These are phyloP conservation scores for Tenebrosternarchus preto DNA, from an alignment of 2,113 vertebrate genomes.

Conservation along the genomic window DNA sequence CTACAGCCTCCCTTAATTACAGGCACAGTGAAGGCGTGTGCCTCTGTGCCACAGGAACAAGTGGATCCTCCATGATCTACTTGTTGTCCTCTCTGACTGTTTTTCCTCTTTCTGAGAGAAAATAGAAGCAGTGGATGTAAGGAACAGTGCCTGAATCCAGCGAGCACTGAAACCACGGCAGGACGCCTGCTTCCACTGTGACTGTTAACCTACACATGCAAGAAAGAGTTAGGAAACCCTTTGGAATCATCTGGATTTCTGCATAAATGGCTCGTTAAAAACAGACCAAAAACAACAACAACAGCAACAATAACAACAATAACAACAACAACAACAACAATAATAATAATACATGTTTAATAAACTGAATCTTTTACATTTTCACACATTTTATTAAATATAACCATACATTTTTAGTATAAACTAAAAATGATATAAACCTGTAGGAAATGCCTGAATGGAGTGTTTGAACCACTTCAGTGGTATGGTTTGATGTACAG, in stretches of 20 bases:
- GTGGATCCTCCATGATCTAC: conserved; percentile 60
- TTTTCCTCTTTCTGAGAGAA: conserved; percentile 19
- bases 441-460: neutral
- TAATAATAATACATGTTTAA: too few relatives aligned
- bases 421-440: too few relatives aligned
- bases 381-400: too few relatives aligned
- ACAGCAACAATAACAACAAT: too few relatives aligned
- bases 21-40: conserved; percentile 53
- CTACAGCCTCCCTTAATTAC: conserved; percentile 62
- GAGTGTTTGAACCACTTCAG: neutral
- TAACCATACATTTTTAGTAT: too few relatives aligned
- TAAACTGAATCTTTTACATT: too few relatives aligned
- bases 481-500: neutral
- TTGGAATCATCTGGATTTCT: neutral
- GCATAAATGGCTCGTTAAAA: too few relatives aligned
- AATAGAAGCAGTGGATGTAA: conserved; percentile 8
- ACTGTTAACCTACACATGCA: neutral
- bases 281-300: too few relatives aligned
- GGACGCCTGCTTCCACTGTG: neutral
- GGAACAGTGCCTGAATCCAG: neutral
- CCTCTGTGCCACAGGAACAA: conserved; percentile 54
- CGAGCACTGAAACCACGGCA: conserved; percentile 12
- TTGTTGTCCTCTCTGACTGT: conserved; percentile 60
- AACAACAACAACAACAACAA: too few relatives aligned
- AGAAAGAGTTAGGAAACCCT: neutral